Base-by-base conservation (phyloP, 2,113 vertebrate genomes). In the Shinisaurus crocodilurus region DNA sequence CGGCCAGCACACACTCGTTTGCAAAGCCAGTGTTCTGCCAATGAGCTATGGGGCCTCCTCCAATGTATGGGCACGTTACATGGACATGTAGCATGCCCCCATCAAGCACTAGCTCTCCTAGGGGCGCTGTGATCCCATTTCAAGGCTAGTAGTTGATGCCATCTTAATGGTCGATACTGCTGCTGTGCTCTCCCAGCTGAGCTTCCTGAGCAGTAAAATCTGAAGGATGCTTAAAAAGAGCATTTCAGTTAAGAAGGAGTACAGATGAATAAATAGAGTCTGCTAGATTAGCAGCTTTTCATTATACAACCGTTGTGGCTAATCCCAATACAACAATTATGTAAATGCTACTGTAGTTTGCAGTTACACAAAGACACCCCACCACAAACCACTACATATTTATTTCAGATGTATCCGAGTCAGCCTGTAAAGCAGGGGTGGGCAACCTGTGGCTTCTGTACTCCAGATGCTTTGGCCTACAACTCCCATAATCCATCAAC, bases 221-320 rank as follows among this genome's bases (percentile, higher is more conserved):
- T 70, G 63, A 37, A 80, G 29, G 8, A 20, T 79, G 37, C 32
- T 79, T 54, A 6, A 54, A 84, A 85, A 50, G 37, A 76, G 85
- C 57, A 94, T 60, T n/a, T 23, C 50, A 77, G 6, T 2, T 77
- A 80, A 81, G 50, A 81, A 0, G 8, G 48, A 76, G 37, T 48
- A 74, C 3, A 86, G 32, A 65, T n/a, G 89, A 50, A 60, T 91
- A 88, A 91, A 90, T 43, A 67, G 40, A 37, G 18, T 9, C 74
- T 67, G 57, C 32, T 40, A 43, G 27, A 80, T 57, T 8, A 60
- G 45, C 89, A 91, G 77, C 45, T 90, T 76, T 57, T 81, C 54
- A 50, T 91, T 37, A 65, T 48, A 70, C 88, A 94, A 37, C 27
- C 67, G 74, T 54, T 45, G 48, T 48, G 27, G 16, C 67, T 75